Conservation (phyloP, 2,797 vertebrate species). For the Bucorvus abyssinicus region DNA sequence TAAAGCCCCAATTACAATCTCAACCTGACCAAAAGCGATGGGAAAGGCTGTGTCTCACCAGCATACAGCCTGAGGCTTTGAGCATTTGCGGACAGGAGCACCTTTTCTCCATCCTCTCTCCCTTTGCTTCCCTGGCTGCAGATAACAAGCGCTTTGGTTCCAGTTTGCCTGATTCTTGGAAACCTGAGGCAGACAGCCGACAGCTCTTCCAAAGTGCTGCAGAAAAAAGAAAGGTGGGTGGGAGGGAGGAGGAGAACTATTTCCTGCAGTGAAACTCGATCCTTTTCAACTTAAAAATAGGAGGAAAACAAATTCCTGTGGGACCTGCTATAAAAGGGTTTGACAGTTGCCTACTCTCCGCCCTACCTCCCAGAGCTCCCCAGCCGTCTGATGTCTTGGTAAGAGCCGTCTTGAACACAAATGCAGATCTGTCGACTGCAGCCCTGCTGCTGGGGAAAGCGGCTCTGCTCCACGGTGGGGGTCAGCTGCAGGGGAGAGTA, state of each 20-base stretch:
- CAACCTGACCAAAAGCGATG: background rate
- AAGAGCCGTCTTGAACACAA: background rate
- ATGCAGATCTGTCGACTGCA: background rate
- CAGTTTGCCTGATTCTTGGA: conserved; percentile 11
- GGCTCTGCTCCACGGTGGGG: background rate
- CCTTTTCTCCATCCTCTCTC: background rate
- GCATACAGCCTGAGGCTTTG: background rate
- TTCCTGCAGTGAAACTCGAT: conserved; percentile 83
- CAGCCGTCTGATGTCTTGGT: background rate
- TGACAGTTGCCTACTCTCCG: background rate
- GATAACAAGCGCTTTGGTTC: background rate
- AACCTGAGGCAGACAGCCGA: conserved; percentile 20
- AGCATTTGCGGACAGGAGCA: background rate
- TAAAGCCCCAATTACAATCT: background rate
- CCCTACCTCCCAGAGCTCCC: conserved; percentile 14
- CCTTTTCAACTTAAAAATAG: conserved; percentile 76
- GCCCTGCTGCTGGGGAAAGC: background rate
- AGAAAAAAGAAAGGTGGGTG: conserved; percentile 40
- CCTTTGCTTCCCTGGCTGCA: background rate
- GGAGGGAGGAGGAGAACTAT: conserved; percentile 68
- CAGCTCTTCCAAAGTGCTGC: background rate
- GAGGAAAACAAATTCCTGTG: conserved; percentile 70
- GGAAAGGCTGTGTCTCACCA: background rate
- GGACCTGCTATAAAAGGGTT: conserved; percentile 63
- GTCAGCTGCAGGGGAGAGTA: background rate